Conservation (phyloP, 2,797 vertebrate species). For the Diplodus sargus region DNA sequence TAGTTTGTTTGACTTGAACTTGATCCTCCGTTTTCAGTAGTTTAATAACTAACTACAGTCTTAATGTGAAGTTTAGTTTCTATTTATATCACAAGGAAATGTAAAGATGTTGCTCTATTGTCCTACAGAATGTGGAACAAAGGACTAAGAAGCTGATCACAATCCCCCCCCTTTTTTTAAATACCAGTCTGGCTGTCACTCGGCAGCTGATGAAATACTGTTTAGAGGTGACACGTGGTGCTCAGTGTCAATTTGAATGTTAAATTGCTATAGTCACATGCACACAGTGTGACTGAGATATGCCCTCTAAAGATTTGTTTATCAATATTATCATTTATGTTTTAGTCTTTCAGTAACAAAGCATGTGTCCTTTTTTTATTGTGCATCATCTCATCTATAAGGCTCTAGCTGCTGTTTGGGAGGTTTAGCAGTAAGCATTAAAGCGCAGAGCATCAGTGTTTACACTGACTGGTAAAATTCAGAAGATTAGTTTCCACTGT, state of each 20-base stretch:
- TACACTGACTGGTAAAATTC: constrained; percentile 62
- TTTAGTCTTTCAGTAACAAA: constrained; percentile 10
- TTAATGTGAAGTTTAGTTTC: constrained; percentile 8
- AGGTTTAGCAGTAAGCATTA: constrained; percentile 48
- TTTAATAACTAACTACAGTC: background rate
- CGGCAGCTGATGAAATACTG: constrained; percentile 19
- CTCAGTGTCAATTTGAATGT: background rate
- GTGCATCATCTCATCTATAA: constrained; percentile 49
- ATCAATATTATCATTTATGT: constrained; percentile 17
- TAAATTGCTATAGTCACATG: constrained; percentile 14
- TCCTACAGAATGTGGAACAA: background rate
- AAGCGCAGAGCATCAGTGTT: constrained; percentile 47
- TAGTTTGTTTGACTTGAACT: background rate
- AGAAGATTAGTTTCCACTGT: constrained; percentile 75
- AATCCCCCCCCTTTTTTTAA: background rate
- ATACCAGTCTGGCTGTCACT: constrained; percentile 2
- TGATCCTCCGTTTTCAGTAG: background rate
- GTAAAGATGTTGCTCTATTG: constrained; percentile 1
- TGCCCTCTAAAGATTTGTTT: constrained; percentile 20
- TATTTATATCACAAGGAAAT: background rate
- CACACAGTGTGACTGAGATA: constrained; percentile 17
- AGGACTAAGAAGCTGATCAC: constrained; percentile 8
- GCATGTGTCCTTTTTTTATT: constrained; percentile 22
- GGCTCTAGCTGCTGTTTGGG: constrained; percentile 52
- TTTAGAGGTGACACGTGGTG: background rate